Percentiles rank a stretch among this genome's conserved stretches.
Conservation (phyloP, 2,797 vertebrate species). For the Lindbergichthys nudifrons region DNA sequence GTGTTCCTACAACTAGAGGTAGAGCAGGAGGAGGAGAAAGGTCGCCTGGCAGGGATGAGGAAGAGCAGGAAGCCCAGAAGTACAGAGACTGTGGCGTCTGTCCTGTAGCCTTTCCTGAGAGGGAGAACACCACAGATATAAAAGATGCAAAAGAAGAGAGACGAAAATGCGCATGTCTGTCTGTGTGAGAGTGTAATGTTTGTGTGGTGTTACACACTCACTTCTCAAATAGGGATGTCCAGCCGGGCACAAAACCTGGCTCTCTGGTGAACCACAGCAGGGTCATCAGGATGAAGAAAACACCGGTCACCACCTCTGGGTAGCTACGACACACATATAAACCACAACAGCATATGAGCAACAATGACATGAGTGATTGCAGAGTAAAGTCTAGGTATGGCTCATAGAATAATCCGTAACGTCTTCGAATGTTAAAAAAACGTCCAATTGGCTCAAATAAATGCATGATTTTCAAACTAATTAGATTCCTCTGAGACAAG, state of each 20-base stretch:
- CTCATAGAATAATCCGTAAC: background rate
- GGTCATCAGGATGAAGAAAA: constrained; percentile 98
- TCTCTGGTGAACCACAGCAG: constrained; percentile 98
- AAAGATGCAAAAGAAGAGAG: background rate
- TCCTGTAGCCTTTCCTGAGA: constrained; percentile 94
- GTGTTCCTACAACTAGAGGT: constrained; percentile 77
- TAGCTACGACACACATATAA: constrained; percentile 83
- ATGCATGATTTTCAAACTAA: too few relatives aligned
- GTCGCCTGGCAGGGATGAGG: constrained; percentile 94
- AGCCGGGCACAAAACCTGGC: constrained; percentile 96
- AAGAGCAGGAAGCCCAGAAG: constrained; percentile 98
- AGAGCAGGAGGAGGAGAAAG: constrained; percentile 83
- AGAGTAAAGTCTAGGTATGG: too few relatives aligned
- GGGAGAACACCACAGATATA: background rate
- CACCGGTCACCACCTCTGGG: constrained; percentile 95
- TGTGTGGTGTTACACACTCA: constrained; percentile 67
- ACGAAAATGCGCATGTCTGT: background rate
- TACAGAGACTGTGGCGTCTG: constrained; percentile 95
- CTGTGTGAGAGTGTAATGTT: background rate
- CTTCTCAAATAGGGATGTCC: constrained; percentile 98
- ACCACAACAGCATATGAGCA: background rate
- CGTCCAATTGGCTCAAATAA: too few relatives aligned
- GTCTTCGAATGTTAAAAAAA: background rate
- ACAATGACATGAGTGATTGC: background rate
- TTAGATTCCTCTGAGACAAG: too few relatives aligned